Evolutionary conservation across 2,888 invertebrate genomes (phyloP), one percentile per base, ranked within the genome.

Genomic region (Drosophila mayaguana): DNA sequence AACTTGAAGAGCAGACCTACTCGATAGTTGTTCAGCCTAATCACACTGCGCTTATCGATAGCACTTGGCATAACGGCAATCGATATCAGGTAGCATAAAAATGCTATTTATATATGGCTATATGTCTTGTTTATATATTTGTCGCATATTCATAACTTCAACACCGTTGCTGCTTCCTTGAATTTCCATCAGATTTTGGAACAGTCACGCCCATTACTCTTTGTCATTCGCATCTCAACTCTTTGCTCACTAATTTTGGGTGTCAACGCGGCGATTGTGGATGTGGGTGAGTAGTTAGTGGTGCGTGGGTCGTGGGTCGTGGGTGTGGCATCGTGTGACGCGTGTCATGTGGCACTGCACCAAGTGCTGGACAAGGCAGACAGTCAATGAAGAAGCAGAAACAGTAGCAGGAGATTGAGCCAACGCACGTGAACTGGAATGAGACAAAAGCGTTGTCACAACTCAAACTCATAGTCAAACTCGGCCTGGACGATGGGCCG

Each of bases 281-380:
- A 16, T 34, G 18, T 36, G 32, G 14, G 53, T 40, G 18, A 12
- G 61, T 36, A 5, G 14, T 14, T 1, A 4, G 12, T 14, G 1
- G 14, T 63, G 74, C 68, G 62, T 46, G 74, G 70, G 62, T 46
- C 8, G 7, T 38, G 36, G 36, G 16, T 16, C 6, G 16, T 63
- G 74, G 74, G 62, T 53, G 61, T 34, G 56, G 48, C 65, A 64
- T 69, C 69, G 42, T 62, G 68, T 84, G 88, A 89, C 85, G 86
- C 81, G 76, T 90, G 90, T 90, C 84, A 78, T 85, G 90, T 87
- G 72, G 71, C 73, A 80, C 38, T 68, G 67, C 75, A 72, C 55
- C 57, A 20, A 34, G 14, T 32, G 50, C 32, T 1, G 34, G 32
- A 34, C 50, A 78, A 59, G 55, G 48, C 32, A 57, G 50, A 72